Conservation (phyloP, 2,797 vertebrate species). For the Furcifer pardalis region DNA sequence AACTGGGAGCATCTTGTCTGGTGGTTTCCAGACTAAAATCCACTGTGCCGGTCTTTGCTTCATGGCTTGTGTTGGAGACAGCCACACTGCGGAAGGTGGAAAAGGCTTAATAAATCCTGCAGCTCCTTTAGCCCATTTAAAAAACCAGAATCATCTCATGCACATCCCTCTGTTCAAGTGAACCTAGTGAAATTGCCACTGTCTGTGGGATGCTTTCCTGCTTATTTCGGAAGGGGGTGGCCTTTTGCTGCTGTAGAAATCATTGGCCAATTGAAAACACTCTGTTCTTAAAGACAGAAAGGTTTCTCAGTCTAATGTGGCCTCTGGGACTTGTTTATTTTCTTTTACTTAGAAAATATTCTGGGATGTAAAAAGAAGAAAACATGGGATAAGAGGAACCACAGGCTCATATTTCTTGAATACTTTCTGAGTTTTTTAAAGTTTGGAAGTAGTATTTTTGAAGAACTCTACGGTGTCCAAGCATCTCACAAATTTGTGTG, state of each 20-base stretch:
- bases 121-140: rapidly evolving
- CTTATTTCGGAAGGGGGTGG: not conserved
- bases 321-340: not conserved
- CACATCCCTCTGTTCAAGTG: not conserved
- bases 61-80: not conserved
- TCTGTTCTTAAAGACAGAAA: not conserved
- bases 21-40: not conserved
- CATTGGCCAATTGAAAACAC: not conserved
- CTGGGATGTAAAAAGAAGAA: not conserved
- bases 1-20: too few species aligned
- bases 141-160: not conserved
- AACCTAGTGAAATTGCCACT: constrained; percentile 13
- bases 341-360: not conserved
- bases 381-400: not conserved
- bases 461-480: too few species aligned
- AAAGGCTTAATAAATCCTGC: not conserved
- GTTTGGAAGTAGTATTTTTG: not conserved
- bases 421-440: not conserved
- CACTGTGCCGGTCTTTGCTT: not conserved
- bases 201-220: not conserved
- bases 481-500: not conserved
- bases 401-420: rapidly evolving
- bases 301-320: not conserved
- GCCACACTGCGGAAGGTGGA: not conserved
- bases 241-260: not conserved